Evolutionary conservation across 2,113 vertebrate species (phyloP), one percentile per base, ranked within the genome.

Genomic region (Eulemur rufifrons): DNA sequence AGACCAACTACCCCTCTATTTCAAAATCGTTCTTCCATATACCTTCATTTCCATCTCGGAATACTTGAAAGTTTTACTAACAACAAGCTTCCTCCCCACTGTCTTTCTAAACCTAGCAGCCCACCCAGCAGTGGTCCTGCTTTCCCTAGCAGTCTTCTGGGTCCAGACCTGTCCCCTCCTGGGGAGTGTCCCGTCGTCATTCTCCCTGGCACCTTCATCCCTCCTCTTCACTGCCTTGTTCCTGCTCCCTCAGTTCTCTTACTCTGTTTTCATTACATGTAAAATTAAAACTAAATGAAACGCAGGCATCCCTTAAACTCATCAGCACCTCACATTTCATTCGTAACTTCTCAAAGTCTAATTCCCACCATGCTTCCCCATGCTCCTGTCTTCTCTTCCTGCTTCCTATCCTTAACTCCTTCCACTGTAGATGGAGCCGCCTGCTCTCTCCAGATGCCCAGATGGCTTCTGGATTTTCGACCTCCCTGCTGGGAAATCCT

Each of bases 401-500:
- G 15, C 68, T 5, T 34, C 21, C 20, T 10, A 14, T 18, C 25
- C 29, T 37, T 42, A 12, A 20, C 15, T 63, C 12, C 13, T 32
- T 8, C 34, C 50, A 15, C 29, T 42, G 56, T 3, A 3, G 56
- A 74, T 7, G 21, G 39, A 39, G 54, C 29, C 34, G 20, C 14
- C 34, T 29, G 47, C 64, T 52, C 14, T 69, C 34, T 56, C 17
- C 29, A 59, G 20, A 5, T 20, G 21, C 29, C 21, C 27, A 34
- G 59, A 12, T 4, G 20, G 11, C 10, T n/a, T 8, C 89, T 5
- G 6, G 4, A 45, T 32, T n/a, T 17, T 25, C 50, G 13, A 47
- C 13, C 1, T 0, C 34, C n/a, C 69, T n/a, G 12, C 0, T 8
- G 1, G 8, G 52, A 17, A 18, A 13, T 66, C n/a, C 32, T 10